A percentile compares a stretch with the other conserved stretches of the same genome.
Evolutionary conservation across 2,888 invertebrate genomes (phyloP).

Genomic region (Drepana falcataria): DNA sequence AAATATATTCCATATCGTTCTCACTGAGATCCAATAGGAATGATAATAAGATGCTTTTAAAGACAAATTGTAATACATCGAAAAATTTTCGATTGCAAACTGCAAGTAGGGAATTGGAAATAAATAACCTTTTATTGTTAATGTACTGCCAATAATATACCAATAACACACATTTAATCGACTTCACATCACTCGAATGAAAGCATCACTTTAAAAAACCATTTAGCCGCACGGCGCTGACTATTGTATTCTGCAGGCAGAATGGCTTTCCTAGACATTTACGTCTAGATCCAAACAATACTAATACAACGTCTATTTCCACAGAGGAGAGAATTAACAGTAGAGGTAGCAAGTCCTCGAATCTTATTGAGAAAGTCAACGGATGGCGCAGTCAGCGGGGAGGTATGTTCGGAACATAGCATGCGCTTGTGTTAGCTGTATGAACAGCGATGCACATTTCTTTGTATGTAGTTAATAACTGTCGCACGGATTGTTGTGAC

Average conservation of each 20-base stretch:
- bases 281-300: slow-evolving; percentile 5
- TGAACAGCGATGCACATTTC: slow-evolving; percentile 12
- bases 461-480: not conserved
- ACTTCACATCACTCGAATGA: too few species aligned
- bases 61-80: not conserved
- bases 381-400: slow-evolving; percentile 75
- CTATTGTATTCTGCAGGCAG: slow-evolving; percentile 1
- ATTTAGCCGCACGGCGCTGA: slow-evolving; percentile 11
- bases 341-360: slow-evolving; percentile 69
- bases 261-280: slow-evolving; percentile 10
- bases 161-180: too few species aligned
- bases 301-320: slow-evolving; percentile 41
- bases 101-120: too few species aligned
- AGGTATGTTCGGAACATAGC: slow-evolving; percentile 58
- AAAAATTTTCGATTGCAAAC: not conserved
- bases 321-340: slow-evolving; percentile 75
- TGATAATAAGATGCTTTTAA: not conserved
- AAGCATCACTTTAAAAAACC: not conserved
- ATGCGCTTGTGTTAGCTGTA: slow-evolving; percentile 44
- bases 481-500: not conserved
- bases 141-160: too few species aligned
- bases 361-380: slow-evolving; percentile 64
- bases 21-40: too few species aligned
- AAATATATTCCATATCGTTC: too few species aligned
- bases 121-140: too few species aligned